Base-by-base conservation (phyloP, 2,888 invertebrate genomes). In the Chalcosyrphus nemorum region DNA sequence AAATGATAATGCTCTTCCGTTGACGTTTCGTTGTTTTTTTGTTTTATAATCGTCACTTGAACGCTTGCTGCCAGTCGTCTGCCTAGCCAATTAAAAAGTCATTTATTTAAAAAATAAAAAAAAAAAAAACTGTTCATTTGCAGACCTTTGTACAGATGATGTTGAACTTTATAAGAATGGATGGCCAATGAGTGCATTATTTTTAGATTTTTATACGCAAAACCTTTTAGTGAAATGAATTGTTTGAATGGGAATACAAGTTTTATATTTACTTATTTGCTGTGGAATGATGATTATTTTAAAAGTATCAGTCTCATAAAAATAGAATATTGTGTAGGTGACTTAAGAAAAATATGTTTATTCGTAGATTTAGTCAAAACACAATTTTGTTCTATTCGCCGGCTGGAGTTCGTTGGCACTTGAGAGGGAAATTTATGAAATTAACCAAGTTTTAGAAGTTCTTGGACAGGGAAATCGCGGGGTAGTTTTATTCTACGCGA, bases 31-130 rank as follows among this genome's bases (percentile, higher is more conserved):
- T n/a, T n/a, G n/a, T n/a, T n/a, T n/a, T n/a, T n/a, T n/a, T n/a
- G n/a, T n/a, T 52, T 59, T 43, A 45, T 68, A 68, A 61, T 72
- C 66, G 41, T 41, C 50, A 32, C 11, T 24, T 38, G 13, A 32
- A n/a, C n/a, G 70, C 68, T 57, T 63, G 75, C 63, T 70, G 81
- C 57, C 63, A 56, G 56, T 24, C 27, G 68, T 63, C 71, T 76
- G 68, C 57, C 71, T 76, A 59, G 65, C 21, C 81, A 76, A 65
- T 76, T 76, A 71, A 65, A 65, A 47, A 43, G 43, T 59, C 59
- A 47, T 81, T 76, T 50, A 57, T 68, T 61, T 74, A 29, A 57
- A 68, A 43, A n/a, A n/a, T n/a, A n/a, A n/a, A n/a, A n/a, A n/a
- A n/a, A n/a, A n/a, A n/a, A n/a, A n/a, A n/a, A n/a, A n/a, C n/a